Percentiles rank a stretch among this genome's conserved stretches.
phyloP scores from a whole-genome alignment of 2,888 invertebrate genomes.

The Papilio protenor region DNA sequence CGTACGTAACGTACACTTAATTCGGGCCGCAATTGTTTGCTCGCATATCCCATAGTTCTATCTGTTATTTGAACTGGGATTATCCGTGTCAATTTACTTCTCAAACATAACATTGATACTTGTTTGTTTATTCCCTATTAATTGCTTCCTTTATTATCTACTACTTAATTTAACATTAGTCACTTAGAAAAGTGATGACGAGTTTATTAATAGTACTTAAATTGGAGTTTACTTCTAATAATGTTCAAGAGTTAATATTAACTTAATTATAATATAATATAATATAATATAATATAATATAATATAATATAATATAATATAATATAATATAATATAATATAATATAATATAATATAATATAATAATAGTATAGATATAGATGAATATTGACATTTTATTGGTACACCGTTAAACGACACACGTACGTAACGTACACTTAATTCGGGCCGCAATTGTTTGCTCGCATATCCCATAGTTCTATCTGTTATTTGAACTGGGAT shows the following conservation, averaged over 20 bases:
- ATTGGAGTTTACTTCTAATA: not conserved
- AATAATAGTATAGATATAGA: too few species aligned
- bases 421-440: conserved; percentile 55
- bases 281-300: too few species aligned
- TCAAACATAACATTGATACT: conserved; percentile 36
- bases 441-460: conserved; percentile 67
- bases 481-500: conserved; percentile 57
- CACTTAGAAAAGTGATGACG: not conserved
- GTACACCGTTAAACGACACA: conserved; percentile 53
- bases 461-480: conserved; percentile 65
- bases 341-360: too few species aligned
- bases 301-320: too few species aligned
- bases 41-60: conserved; percentile 65
- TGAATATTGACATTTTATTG: conserved; percentile 47
- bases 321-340: too few species aligned
- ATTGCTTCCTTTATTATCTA: conserved; percentile 16
- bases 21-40: conserved; percentile 67
- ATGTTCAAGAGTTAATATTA: not conserved
- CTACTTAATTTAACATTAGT: not conserved
- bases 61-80: conserved; percentile 57
- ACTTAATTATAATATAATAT: conserved; percentile 16
- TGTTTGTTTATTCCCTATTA: conserved; percentile 18
- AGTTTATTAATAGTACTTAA: conserved; percentile 1
- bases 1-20: conserved; percentile 55
- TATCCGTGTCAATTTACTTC: conserved; percentile 36